These are phyloP conservation scores for Promerops cafer DNA, from an alignment of 2,113 vertebrate species.

Conservation along the genomic window DNA sequence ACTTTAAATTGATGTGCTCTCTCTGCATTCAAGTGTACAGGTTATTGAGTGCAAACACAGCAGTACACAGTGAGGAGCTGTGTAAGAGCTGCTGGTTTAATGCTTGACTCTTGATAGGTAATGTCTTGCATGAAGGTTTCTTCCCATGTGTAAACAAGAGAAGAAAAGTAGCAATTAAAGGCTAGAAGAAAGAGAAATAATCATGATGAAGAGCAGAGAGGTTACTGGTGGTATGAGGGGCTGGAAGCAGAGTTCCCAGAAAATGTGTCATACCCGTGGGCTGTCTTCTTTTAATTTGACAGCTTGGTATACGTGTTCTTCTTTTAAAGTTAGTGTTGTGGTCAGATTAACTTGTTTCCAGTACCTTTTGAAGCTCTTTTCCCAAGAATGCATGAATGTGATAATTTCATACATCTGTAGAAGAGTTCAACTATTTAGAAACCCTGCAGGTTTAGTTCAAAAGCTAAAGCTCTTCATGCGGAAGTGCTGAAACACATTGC, in stretches of 20 bases:
- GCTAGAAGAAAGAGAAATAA: neutral
- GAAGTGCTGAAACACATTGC: neutral
- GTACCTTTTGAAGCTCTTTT: neutral
- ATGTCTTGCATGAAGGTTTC: neutral
- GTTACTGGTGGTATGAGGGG: neutral
- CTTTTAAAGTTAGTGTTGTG: neutral
- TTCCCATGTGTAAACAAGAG: fast-evolving
- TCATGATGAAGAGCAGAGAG: neutral
- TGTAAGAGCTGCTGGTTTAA: neutral
- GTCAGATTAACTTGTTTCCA: neutral
- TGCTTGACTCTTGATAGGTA: neutral
- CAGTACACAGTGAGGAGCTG: neutral
- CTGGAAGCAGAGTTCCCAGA: neutral
- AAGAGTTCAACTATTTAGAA: neutral
- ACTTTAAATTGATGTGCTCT: neutral
- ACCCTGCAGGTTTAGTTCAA: neutral
- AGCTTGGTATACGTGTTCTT: neutral
- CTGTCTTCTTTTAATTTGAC: neutral
- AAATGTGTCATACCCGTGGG: neutral
- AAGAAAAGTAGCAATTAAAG: neutral
- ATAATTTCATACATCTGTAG: neutral
- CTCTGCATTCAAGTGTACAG: neutral
- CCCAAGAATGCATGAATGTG: neutral
- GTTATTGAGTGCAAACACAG: neutral
- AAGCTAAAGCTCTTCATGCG: neutral